phyloP scores from a whole-genome alignment of 1,140 invertebrate species.

The Monomorium pharaonis region DNA sequence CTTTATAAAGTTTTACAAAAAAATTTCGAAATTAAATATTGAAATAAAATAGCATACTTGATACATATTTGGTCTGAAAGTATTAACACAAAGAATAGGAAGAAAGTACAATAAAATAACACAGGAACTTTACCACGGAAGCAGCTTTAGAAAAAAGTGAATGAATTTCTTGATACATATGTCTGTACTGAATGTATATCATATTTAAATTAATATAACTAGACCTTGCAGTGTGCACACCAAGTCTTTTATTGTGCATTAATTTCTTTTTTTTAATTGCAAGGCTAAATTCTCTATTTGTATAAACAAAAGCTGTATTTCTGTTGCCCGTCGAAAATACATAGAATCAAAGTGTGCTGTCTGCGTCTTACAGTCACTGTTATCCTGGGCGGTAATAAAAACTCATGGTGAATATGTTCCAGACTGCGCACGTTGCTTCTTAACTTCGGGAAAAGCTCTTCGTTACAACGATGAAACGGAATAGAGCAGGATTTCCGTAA shows the following conservation, averaged over 20 bases:
- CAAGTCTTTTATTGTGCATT: neutral
- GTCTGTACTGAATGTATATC: neutral
- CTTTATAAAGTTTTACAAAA: neutral
- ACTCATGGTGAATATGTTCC: conserved; percentile 44
- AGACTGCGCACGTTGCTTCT: conserved; percentile 16
- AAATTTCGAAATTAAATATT: neutral
- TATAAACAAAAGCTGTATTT: conserved; percentile 11
- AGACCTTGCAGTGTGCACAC: neutral
- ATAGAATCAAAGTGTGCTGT: conserved; percentile 14
- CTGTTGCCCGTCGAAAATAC: neutral
- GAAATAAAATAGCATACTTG: neutral
- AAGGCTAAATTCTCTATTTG: neutral
- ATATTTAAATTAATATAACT: neutral
- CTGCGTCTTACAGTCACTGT: conserved; percentile 3
- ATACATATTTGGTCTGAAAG: neutral
- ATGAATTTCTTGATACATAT: neutral
- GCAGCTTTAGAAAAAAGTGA: neutral
- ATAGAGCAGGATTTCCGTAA: conserved; percentile 33
- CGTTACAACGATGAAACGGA: conserved; percentile 29
- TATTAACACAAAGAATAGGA: neutral
- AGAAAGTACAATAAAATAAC: neutral
- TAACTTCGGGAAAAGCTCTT: conserved; percentile 38
- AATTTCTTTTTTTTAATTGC: conserved; percentile 5
- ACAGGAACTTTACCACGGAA: neutral
- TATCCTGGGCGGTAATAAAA: conserved; percentile 36